Conservation (phyloP, 2,888 invertebrate species). For the Apodemia hepburni region DNA sequence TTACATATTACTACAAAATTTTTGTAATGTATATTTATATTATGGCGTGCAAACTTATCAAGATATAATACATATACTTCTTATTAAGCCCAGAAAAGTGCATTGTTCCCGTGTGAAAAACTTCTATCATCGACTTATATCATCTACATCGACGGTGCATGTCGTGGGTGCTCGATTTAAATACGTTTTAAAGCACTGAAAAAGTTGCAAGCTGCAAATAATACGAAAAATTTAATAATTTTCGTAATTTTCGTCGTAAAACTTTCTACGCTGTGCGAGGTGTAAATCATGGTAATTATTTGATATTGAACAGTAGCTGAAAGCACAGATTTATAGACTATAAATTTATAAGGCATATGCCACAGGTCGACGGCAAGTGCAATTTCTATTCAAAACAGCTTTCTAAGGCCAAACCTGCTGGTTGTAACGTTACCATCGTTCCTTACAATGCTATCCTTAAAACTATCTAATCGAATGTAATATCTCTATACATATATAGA, state of each 20-base stretch:
- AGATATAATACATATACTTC: no score
- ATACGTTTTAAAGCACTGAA: no score
- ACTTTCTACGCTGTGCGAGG: not conserved
- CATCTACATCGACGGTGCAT: no score
- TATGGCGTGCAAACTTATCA: no score
- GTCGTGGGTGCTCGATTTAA: no score
- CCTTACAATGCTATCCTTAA: not conserved
- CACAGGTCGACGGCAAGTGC: conserved; percentile 57
- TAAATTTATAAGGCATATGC: conserved; percentile 50
- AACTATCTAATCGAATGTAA: not conserved
- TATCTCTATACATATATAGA: not conserved
- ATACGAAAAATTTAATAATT: conserved; percentile 24
- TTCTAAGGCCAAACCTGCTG: conserved; percentile 49
- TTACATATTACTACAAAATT: no score
- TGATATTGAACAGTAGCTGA: conserved; percentile 37
- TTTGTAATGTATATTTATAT: no score
- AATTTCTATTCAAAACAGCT: conserved; percentile 68
- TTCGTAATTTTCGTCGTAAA: conserved; percentile 29
- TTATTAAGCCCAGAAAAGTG: no score
- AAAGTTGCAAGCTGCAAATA: no score
- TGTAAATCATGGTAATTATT: conserved; percentile 10
- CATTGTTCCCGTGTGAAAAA: no score
- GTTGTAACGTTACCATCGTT: not conserved
- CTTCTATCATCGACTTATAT: no score
- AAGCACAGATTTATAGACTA: conserved; percentile 56